Evolutionary conservation across 2,888 invertebrate genomes (phyloP), one percentile per base, ranked within the genome.

Genomic region (Andricus curvator): DNA sequence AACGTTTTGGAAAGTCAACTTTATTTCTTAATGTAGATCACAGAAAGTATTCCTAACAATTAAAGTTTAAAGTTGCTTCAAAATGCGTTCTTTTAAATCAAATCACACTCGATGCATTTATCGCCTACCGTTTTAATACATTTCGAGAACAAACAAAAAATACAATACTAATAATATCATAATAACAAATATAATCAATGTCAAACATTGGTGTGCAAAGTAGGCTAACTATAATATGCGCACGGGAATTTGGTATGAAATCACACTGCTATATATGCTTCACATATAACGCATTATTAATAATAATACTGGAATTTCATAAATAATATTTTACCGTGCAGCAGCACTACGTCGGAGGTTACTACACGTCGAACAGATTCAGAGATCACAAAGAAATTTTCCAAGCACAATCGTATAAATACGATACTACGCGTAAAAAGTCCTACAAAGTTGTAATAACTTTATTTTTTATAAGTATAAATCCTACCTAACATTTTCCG

Each of bases 11-110:
- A 74, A 74, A 74, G 56, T 74, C 74, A 51, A 74, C 56, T 74
- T 74, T 74, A 74, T 74, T 74, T 74, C 29, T 29, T 74, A 74
- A 51, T 29, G 51, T 74, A 74, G 56, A 74, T 74, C 74, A 74
- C 74, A 74, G 74, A 74, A 74, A 74, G 74, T 74, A 74, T 51
- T 56, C 56, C 74, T 74, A 51, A 70, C 25, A 74, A 74, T 56
- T 56, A 62, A 62, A 62, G 17, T 25, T 25, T 62, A 51, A 29
- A 70, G 37, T 41, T 68, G 44, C 22, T 37, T 37, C 37, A 37
- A 37, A 37, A 37, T 37, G 37, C 37, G 37, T 37, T 37, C 41
- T 25, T 68, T 20, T 13, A 48, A 41, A 67, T 67, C 22, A 56
- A 62, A 62, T 68, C 68, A 74, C 48, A 56, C n/a, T 74, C 56